These are phyloP conservation scores for Balaenoptera acutorostrata DNA, from an alignment of 2,113 vertebrate genomes.

Conservation along the genomic window DNA sequence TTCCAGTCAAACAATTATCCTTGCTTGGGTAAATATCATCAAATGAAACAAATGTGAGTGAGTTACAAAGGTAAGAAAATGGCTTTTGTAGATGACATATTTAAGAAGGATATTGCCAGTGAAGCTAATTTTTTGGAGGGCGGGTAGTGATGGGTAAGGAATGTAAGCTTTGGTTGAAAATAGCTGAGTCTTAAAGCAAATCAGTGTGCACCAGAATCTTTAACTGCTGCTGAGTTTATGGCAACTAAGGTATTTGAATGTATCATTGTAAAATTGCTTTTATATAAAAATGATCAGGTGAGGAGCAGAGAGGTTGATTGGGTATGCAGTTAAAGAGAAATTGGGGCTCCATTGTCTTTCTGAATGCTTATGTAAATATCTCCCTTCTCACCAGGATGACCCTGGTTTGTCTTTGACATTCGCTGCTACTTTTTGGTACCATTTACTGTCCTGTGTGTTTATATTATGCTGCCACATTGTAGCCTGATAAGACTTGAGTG, in stretches of 20 bases:
- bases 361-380: slow-evolving; percentile 68
- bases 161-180: slow-evolving; percentile 55
- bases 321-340: slow-evolving; percentile 33
- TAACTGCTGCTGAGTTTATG: slow-evolving; percentile 22
- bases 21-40: slow-evolving; percentile 60
- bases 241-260: background rate
- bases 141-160: background rate
- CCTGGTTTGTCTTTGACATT: slow-evolving; percentile 70
- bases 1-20: slow-evolving; percentile 59
- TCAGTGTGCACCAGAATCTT: background rate
- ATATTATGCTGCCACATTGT: slow-evolving; percentile 13
- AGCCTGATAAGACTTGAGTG: slow-evolving; percentile 39
- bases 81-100: slow-evolving; percentile 27
- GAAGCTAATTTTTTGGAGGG: background rate
- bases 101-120: background rate
- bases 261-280: slow-evolving; percentile 41
- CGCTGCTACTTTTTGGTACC: slow-evolving; percentile 62
- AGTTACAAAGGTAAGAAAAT: slow-evolving; percentile 62
- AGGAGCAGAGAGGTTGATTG: slow-evolving; percentile 6
- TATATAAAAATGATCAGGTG: slow-evolving; percentile 35
- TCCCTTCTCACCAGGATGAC: background rate
- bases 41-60: slow-evolving; percentile 47
- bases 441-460: slow-evolving; percentile 50
- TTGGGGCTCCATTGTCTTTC: slow-evolving; percentile 66
- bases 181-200: slow-evolving; percentile 41